Conservation (phyloP, 1,140 invertebrate genomes). For the Drosophila teissieri region DNA sequence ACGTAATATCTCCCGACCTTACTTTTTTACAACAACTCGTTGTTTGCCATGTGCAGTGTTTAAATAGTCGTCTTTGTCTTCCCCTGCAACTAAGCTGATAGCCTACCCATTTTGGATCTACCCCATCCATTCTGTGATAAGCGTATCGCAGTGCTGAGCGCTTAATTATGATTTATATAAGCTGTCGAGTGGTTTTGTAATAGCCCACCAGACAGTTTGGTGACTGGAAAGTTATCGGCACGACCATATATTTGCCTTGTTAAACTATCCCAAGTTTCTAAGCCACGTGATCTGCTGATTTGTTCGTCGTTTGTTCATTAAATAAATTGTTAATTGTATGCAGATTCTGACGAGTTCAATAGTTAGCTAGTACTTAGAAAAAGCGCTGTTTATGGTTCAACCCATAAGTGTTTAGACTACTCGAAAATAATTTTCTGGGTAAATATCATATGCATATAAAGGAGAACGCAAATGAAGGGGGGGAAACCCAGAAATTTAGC, state of each 20-base stretch:
- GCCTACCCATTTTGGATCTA: not conserved
- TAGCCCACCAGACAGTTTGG: constrained; percentile 29
- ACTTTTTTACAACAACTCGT: constrained; percentile 33
- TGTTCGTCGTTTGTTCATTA: too few species aligned
- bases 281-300: constrained; percentile 27
- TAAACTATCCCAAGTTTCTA: constrained; percentile 21
- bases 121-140: constrained; percentile 26
- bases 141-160: constrained; percentile 17
- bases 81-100: constrained; percentile 38
- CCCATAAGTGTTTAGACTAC: not conserved
- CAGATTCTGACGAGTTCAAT: not conserved
- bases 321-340: constrained; percentile 18
- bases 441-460: not conserved
- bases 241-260: constrained; percentile 9
- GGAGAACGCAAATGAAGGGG: not conserved
- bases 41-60: constrained; percentile 37
- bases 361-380: not conserved
- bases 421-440: not conserved
- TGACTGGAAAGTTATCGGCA: constrained; percentile 15
- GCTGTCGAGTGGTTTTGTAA: constrained; percentile 31
- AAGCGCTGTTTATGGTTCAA: not conserved
- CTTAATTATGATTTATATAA: constrained; percentile 49
- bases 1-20: constrained; percentile 60
- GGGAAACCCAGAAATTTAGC: not conserved
- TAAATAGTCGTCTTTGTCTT: constrained; percentile 16